Evolutionary conservation across 2,888 invertebrate genomes (phyloP).

Genomic region (Eupithecia subumbrata): DNA sequence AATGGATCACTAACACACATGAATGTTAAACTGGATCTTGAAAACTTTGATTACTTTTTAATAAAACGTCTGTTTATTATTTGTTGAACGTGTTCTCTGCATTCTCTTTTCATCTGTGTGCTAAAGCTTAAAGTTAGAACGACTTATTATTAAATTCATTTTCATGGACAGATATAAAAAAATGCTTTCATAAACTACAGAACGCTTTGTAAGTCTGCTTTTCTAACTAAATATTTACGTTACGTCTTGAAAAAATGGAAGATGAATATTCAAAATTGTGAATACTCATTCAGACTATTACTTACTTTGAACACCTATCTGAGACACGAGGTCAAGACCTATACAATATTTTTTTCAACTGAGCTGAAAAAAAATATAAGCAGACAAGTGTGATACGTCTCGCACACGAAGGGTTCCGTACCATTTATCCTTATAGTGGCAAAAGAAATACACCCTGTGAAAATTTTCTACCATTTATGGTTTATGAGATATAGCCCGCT

Average conservation of each 20-base stretch:
- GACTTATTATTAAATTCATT: slow-evolving; percentile 12
- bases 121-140: neutral
- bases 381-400: no score
- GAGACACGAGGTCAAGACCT: neutral
- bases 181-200: slow-evolving; percentile 9
- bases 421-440: no score
- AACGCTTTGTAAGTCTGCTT: neutral
- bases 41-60: slow-evolving; percentile 17
- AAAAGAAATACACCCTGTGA: no score
- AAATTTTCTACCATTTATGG: no score
- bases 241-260: neutral
- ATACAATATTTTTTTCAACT: no score
- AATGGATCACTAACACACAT: neutral
- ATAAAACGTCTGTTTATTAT: neutral
- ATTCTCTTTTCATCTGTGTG: slow-evolving; percentile 1
- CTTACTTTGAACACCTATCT: neutral
- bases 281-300: neutral
- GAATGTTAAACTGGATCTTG: neutral
- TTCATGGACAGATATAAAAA: slow-evolving; percentile 10
- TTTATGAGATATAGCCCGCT: no score
- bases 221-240: slow-evolving; percentile 2
- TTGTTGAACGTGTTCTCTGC: neutral
- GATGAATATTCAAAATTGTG: neutral
- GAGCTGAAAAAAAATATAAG: no score
- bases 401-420: no score